phyloP scores from a whole-genome alignment of 2,888 invertebrate genomes.

The Apoda limacodes region DNA sequence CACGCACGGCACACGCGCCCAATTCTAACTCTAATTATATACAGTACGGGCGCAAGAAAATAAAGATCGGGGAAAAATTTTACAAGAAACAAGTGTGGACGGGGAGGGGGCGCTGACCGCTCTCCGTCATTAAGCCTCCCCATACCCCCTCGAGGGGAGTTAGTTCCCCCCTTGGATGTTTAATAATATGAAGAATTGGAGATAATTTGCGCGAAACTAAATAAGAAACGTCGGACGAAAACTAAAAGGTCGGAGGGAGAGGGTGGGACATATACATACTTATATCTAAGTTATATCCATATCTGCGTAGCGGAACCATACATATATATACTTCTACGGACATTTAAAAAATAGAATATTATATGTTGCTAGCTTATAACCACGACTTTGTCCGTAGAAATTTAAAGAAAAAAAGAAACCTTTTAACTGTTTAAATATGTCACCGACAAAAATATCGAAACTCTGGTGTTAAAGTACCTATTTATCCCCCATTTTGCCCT shows the following conservation, averaged over 20 bases:
- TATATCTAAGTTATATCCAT: no score
- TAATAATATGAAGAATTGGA: slow-evolving; percentile 72
- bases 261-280: background rate
- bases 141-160: slow-evolving; percentile 30
- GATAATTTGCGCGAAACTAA: slow-evolving; percentile 71
- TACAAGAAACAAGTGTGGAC: slow-evolving; percentile 65
- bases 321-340: no score
- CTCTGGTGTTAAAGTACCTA: no score
- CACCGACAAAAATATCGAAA: no score
- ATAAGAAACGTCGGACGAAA: slow-evolving; percentile 67
- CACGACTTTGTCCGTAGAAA: no score
- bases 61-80: slow-evolving; percentile 71
- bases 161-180: slow-evolving; percentile 64
- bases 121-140: slow-evolving; percentile 59
- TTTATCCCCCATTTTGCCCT: no score
- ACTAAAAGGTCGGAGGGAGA: slow-evolving; percentile 55
- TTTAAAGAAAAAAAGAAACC: no score
- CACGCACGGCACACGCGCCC: slow-evolving; percentile 24
- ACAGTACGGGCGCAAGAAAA: slow-evolving; percentile 59
- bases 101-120: slow-evolving; percentile 56
- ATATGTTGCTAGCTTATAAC: no score
- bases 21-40: slow-evolving; percentile 55
- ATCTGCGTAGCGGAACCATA: no score
- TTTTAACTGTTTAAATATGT: no score
- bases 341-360: no score